These are phyloP conservation scores for Orthosia cruda DNA, from an alignment of 2,888 invertebrate species.

Conservation along the genomic window DNA sequence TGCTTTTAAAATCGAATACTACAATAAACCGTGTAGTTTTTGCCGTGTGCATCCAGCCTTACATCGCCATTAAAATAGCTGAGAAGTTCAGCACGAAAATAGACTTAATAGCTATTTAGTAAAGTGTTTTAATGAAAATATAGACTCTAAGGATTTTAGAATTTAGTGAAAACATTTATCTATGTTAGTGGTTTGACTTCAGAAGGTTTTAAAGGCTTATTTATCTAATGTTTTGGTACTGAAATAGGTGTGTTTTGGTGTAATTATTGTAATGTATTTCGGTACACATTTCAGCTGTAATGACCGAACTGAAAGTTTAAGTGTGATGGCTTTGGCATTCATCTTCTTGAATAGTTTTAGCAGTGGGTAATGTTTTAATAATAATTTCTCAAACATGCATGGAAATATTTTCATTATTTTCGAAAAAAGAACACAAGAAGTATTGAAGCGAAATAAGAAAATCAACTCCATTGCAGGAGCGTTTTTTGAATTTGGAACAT, in stretches of 20 bases:
- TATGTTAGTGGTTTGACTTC: conserved; percentile 33
- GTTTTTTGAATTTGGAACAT: too few species aligned
- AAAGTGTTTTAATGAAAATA: conserved; percentile 61
- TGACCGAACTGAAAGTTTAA: not conserved
- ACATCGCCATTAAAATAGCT: conserved; percentile 22
- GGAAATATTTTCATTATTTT: too few species aligned
- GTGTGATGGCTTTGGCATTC: not conserved
- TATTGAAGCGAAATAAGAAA: too few species aligned
- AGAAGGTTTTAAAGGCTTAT: conserved; percentile 14
- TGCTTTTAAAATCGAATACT: too few species aligned
- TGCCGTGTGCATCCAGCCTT: too few species aligned
- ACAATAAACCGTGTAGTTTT: too few species aligned
- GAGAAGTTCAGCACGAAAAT: conserved; percentile 33
- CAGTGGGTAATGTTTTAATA: too few species aligned
- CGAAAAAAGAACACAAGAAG: too few species aligned
- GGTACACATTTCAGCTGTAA: not conserved
- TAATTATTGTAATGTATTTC: conserved; percentile 10
- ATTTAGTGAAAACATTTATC: conserved; percentile 47
- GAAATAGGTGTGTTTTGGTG: not conserved
- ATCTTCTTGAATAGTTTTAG: not conserved
- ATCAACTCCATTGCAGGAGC: too few species aligned
- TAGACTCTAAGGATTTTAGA: conserved; percentile 43
- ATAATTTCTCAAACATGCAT: too few species aligned
- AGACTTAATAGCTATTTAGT: conserved; percentile 51
- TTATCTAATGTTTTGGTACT: not conserved